Base-by-base conservation (phyloP, 2,888 invertebrate species). In the Hemaris fuciformis region DNA sequence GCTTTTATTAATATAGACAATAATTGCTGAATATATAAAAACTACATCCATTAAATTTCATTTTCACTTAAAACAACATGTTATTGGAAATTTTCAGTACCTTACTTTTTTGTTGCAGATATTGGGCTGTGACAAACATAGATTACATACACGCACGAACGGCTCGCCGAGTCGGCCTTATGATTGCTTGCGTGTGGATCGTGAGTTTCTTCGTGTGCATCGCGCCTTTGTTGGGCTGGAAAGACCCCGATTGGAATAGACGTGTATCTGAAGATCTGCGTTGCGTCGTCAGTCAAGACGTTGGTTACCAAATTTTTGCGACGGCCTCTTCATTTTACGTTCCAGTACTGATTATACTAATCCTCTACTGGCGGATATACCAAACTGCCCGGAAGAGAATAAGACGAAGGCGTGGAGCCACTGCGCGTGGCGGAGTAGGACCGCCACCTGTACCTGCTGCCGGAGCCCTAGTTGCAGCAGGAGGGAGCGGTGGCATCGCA, bases 271-370 rank as follows among this genome's bases (percentile, higher is more conserved):
- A 94, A 73, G 95, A 96, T 76, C 93, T 94, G 73, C 93, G 94
- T 71, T 96, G 96, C 81, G 93, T 97, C 61, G 97, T 98, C 71
- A 97, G 97, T 77, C 98, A 98, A 82, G 97, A 97, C 77, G 93
- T 96, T 66, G 95, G 95, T 67, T 96, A 96, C 81, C 97, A 98
- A 91, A 95, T 98, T 79, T 98, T 98, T 81, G 98, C 98, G 34
- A 98, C 98, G 0, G 95, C 96, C 31, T 97, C 97, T 31, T 98
- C 98, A 42, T 98, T 98, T 89, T 98, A 98, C 86, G 94, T 97
- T 68, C 98, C 98, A 25, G 94, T 98, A 56, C 93, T 96, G 66
- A 95, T 97, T 60, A 98, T 99, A 81, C 94, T 98, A 71, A 94
- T 97, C 77, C 94, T 98, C 56, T 98, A 98, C 91, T 97, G 97